These are phyloP conservation scores for Falcunculus frontatus DNA, from an alignment of 2,113 vertebrate genomes.

Conservation along the genomic window DNA sequence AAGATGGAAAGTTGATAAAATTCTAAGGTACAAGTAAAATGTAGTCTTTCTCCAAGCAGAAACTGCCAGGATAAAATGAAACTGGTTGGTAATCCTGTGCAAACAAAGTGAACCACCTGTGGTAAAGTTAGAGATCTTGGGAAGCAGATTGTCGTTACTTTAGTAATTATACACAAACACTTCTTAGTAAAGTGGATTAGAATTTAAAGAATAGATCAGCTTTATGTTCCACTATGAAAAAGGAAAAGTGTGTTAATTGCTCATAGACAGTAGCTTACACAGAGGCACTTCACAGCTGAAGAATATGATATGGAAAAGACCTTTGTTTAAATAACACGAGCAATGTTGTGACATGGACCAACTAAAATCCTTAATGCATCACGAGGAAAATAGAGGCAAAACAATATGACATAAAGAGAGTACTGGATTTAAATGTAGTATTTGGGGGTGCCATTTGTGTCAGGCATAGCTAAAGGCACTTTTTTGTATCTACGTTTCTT, in stretches of 20 bases:
- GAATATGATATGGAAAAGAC: slow-evolving; percentile 47
- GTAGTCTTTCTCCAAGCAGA: neutral
- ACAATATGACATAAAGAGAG: neutral
- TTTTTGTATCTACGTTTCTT: neutral
- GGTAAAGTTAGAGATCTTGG: slow-evolving; percentile 31
- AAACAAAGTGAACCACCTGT: slow-evolving; percentile 45
- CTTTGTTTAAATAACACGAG: neutral
- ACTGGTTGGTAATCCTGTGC: neutral
- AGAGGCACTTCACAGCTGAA: neutral
- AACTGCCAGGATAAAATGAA: neutral
- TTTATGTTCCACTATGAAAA: slow-evolving; percentile 11
- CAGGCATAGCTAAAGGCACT: neutral
- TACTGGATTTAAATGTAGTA: neutral
- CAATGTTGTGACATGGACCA: neutral
- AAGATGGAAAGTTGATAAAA: neutral
- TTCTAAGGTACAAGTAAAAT: neutral
- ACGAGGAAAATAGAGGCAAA: neutral
- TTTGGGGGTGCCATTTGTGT: neutral
- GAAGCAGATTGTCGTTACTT: slow-evolving; percentile 50
- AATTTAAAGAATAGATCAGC: slow-evolving; percentile 41
- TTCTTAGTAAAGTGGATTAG: slow-evolving; percentile 57
- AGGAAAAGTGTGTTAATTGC: slow-evolving; percentile 43
- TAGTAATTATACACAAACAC: slow-evolving; percentile 24
- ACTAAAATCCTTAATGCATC: neutral
- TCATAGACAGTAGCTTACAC: slow-evolving; percentile 30